Evolutionary conservation across 1,140 invertebrate genomes (phyloP).

Genomic region (Drosophila grimshawi): DNA sequence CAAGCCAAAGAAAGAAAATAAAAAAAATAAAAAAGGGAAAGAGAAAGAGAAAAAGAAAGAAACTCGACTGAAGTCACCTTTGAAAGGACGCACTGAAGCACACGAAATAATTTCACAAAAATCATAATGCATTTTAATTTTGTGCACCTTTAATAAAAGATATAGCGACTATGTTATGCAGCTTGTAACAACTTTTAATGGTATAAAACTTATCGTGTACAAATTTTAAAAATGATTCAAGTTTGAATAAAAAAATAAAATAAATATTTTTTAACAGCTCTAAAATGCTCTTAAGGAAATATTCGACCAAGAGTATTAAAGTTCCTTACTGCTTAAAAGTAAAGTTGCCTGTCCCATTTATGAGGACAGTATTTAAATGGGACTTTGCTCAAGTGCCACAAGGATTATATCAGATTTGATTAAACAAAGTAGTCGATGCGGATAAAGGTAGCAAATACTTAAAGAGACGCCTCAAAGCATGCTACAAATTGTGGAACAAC

Average conservation of each 20-base stretch:
- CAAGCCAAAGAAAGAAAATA: neutral
- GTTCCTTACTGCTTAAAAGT: neutral
- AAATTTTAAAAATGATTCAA: too few species aligned
- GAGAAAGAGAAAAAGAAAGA: conserved; percentile 2
- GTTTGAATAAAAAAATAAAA: too few species aligned
- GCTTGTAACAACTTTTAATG: neutral
- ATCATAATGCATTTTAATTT: conserved; percentile 57
- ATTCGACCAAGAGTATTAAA: neutral
- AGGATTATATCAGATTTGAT: neutral
- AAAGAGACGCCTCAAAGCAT: conserved; percentile 67
- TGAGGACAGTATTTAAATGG: neutral
- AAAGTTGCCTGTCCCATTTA: neutral
- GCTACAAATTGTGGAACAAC: conserved; percentile 31
- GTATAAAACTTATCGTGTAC: too few species aligned
- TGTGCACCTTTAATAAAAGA: neutral
- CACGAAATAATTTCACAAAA: conserved; percentile 61
- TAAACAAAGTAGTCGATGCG: neutral
- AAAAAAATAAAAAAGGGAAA: neutral
- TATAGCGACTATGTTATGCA: neutral
- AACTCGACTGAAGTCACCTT: conserved; percentile 34
- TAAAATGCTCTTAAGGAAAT: too few species aligned
- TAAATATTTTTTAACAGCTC: too few species aligned
- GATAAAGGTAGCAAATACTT: neutral
- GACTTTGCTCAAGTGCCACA: too few species aligned
- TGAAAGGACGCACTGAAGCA: conserved; percentile 68